phyloP scores from a whole-genome alignment of 2,888 invertebrate species.

The Hofmannophila pseudospretella region DNA sequence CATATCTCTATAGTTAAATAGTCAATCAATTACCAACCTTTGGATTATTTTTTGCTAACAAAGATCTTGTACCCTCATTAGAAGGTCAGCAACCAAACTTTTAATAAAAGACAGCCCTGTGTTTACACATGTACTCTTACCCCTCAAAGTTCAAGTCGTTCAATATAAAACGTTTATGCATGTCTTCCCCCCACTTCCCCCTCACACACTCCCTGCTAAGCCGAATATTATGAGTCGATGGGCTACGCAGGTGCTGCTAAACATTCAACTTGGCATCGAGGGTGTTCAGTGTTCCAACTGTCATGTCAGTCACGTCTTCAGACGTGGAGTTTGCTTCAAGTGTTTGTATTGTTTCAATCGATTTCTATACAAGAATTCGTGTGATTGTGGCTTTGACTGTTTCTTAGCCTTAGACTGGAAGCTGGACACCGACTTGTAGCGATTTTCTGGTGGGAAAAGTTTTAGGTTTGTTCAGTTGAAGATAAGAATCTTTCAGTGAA shows the following conservation, averaged over 20 bases:
- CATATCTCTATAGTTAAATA: no score
- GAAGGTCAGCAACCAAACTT: slow-evolving; percentile 3
- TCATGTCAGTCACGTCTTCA: slow-evolving; percentile 44
- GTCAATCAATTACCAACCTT: no score
- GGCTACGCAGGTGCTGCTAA: slow-evolving; percentile 70
- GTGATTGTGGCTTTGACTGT: not conserved
- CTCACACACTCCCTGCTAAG: slow-evolving; percentile 45
- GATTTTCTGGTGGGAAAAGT: no score
- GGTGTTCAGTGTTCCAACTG: not conserved
- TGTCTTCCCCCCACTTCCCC: slow-evolving; percentile 12
- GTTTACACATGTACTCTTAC: slow-evolving; percentile 24
- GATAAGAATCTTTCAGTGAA: no score
- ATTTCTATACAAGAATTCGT: slow-evolving; percentile 20
- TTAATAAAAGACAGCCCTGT: slow-evolving; percentile 13
- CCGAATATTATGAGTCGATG: slow-evolving; percentile 77
- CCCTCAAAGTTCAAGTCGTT: slow-evolving; percentile 31
- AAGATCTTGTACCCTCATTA: no score
- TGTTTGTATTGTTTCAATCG: slow-evolving; percentile 14
- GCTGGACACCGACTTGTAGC: no score
- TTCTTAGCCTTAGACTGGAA: no score
- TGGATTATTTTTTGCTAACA: no score
- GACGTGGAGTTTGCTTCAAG: slow-evolving; percentile 20
- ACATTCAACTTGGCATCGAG: slow-evolving; percentile 49
- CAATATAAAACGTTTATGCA: slow-evolving; percentile 32
- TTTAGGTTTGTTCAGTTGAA: no score